phyloP scores from a whole-genome alignment of 2,113 vertebrate species.

The Epinephelus moara region DNA sequence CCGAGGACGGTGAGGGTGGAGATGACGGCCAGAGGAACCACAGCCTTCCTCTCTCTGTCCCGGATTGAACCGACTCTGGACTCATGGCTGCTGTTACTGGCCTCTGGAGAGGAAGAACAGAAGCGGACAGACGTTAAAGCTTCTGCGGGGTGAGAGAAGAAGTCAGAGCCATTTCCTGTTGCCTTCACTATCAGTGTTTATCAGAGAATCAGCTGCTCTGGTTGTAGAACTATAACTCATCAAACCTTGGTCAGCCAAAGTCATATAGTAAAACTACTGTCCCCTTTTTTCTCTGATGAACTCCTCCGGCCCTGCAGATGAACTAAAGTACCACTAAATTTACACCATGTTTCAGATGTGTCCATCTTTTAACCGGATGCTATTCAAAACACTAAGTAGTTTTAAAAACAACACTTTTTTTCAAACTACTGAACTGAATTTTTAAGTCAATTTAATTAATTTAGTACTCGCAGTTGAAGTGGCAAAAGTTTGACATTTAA shows the following conservation, averaged over 20 bases:
- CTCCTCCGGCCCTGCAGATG: no score
- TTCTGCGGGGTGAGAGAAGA: conserved; percentile 76
- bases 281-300: not conserved
- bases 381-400: no score
- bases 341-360: no score
- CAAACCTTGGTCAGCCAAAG: not conserved
- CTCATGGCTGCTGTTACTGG: conserved; percentile 98
- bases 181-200: not conserved
- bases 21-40: conserved; percentile 95
- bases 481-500: not conserved
- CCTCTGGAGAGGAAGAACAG: conserved; percentile 84
- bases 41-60: conserved; percentile 90
- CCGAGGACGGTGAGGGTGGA: conserved; percentile 94
- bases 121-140: not conserved
- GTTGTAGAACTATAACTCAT: not conserved
- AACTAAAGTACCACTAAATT: not conserved
- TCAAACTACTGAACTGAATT: not conserved
- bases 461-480: not conserved
- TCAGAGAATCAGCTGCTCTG: conserved; percentile 7
- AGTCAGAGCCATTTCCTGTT: conserved; percentile 1
- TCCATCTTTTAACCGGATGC: no score
- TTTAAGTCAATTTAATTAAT: not conserved
- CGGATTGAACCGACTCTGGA: conserved; percentile 91
- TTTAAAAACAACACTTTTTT: no score
- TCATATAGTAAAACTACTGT: not conserved